Evolutionary conservation across 2,797 vertebrate genomes (phyloP).

Genomic region (Catharus ustulatus): DNA sequence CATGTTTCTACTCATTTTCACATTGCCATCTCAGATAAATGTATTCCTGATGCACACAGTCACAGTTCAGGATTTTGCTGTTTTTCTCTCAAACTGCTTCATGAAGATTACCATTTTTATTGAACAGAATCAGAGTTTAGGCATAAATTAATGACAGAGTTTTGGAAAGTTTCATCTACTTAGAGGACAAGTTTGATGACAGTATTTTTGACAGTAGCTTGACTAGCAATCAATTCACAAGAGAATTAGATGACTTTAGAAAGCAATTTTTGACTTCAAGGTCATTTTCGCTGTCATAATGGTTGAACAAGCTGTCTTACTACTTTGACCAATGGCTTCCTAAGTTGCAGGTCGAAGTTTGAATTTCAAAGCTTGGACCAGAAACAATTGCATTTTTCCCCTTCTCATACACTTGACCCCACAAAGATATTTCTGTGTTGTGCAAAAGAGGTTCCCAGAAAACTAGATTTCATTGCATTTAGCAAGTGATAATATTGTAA

Average conservation of each 20-base stretch:
- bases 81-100: background rate
- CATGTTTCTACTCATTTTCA: background rate
- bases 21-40: background rate
- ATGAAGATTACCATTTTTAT: constrained; percentile 1
- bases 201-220: constrained; percentile 17
- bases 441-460: background rate
- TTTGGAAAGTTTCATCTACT: background rate
- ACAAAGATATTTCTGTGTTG: background rate
- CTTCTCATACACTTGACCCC: background rate
- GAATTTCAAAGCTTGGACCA: background rate
- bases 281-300: constrained; percentile 26
- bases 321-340: constrained; percentile 22
- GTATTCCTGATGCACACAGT: background rate
- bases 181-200: background rate
- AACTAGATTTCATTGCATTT: background rate
- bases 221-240: background rate
- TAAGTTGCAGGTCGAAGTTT: background rate
- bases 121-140: background rate
- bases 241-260: background rate
- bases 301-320: constrained; percentile 7
- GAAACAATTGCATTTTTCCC: background rate
- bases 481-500: background rate
- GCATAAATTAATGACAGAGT: background rate
- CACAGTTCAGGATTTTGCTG: background rate
- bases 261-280: constrained; percentile 31